These are phyloP conservation scores for Corapipo altera DNA, from an alignment of 2,113 vertebrate genomes.

Conservation along the genomic window DNA sequence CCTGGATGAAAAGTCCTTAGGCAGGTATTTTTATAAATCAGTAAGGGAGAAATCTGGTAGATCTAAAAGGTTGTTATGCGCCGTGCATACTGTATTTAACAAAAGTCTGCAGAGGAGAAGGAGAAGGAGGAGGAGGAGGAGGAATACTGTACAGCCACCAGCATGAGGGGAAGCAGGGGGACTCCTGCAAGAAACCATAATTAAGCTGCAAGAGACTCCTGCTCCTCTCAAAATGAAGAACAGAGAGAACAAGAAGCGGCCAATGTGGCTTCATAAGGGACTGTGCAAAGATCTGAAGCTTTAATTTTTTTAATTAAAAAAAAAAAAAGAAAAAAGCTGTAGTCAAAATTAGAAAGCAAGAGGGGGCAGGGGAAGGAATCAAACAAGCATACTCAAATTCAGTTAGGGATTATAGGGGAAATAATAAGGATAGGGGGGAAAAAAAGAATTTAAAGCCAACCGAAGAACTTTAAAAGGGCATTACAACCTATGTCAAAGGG, in stretches of 20 bases:
- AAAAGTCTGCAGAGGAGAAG: slow-evolving; percentile 22
- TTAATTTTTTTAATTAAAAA: slow-evolving; percentile 68
- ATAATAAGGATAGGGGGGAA: background rate
- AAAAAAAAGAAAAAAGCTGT: slow-evolving; percentile 2
- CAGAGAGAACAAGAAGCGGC: slow-evolving; percentile 34
- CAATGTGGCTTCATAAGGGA: slow-evolving; percentile 61
- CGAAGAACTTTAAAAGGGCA: slow-evolving; percentile 26
- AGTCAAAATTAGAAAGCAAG: slow-evolving; percentile 61
- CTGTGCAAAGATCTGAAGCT: slow-evolving; percentile 55
- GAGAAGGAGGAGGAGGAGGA: background rate
- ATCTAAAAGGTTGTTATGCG: background rate
- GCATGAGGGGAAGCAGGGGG: background rate
- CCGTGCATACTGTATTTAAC: background rate
- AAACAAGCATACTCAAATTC: slow-evolving; percentile 26
- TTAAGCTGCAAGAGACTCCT: slow-evolving; percentile 59
- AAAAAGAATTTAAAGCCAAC: background rate
- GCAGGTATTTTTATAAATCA: background rate
- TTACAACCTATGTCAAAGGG: slow-evolving; percentile 23
- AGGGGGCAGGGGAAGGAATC: slow-evolving; percentile 36
- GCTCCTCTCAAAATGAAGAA: slow-evolving; percentile 53
- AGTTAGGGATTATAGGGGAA: slow-evolving; percentile 42
- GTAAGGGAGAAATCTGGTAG: background rate
- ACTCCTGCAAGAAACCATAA: slow-evolving; percentile 63
- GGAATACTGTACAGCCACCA: slow-evolving; percentile 18
- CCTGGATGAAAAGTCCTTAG: background rate